Evolutionary conservation across 1,140 invertebrate species (phyloP).

Genomic region (Drosophila nasuta): DNA sequence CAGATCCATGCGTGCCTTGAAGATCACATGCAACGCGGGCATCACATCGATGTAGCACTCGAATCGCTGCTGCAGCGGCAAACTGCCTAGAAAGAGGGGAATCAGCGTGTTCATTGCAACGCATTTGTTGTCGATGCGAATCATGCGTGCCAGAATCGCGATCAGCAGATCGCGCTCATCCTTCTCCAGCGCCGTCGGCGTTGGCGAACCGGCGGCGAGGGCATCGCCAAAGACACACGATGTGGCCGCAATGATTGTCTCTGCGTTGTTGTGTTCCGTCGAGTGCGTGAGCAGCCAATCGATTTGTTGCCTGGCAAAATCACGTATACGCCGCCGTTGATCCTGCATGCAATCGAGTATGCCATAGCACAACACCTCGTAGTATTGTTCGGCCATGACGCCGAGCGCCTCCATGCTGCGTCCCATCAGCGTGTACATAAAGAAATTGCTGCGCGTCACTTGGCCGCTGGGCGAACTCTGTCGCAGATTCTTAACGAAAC

Average conservation of each 20-base stretch:
- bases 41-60: background rate
- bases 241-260: background rate
- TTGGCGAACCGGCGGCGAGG: background rate
- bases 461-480: background rate
- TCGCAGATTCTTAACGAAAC: slow-evolving; percentile 18
- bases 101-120: background rate
- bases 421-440: slow-evolving; percentile 14
- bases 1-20: background rate
- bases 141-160: slow-evolving; percentile 15
- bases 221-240: background rate
- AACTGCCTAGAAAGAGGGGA: background rate
- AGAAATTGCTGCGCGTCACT: slow-evolving; percentile 1
- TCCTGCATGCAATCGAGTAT: slow-evolving; percentile 22
- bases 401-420: slow-evolving; percentile 32
- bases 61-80: slow-evolving; percentile 1
- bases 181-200: background rate
- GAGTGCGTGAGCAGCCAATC: slow-evolving; percentile 3
- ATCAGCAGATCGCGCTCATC: slow-evolving; percentile 13
- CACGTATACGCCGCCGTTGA: background rate
- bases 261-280: background rate
- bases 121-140: background rate
- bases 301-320: slow-evolving; percentile 2
- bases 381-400: slow-evolving; percentile 23
- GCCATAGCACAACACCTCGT: slow-evolving; percentile 27
- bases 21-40: background rate